Conservation (phyloP, 2,797 vertebrate genomes). For the Rhyacichthys aspro region DNA sequence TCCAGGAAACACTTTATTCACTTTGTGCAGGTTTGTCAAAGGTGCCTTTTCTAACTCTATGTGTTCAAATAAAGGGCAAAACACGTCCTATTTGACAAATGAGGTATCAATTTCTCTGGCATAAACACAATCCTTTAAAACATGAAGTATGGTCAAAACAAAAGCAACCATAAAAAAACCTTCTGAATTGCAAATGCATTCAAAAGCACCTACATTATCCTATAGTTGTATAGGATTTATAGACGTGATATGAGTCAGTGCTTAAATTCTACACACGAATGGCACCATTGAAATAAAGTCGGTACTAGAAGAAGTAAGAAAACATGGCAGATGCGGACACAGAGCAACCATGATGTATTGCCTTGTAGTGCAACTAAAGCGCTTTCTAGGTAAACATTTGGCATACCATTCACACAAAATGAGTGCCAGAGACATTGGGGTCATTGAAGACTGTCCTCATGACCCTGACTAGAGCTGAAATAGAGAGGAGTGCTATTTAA, state of each 20-base stretch:
- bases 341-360: slow-evolving; percentile 6
- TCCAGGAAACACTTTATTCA: background rate
- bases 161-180: no score
- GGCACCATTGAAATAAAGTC: slow-evolving; percentile 27
- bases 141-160: background rate
- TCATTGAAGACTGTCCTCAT: slow-evolving; percentile 16
- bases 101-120: slow-evolving; percentile 55
- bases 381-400: slow-evolving; percentile 37
- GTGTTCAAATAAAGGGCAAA: slow-evolving; percentile 8
- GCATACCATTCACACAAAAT: slow-evolving; percentile 20
- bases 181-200: no score
- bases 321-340: background rate
- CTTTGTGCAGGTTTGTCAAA: slow-evolving; percentile 19
- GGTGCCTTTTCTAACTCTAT: slow-evolving; percentile 30
- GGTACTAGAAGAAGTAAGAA: no score
- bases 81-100: slow-evolving; percentile 37
- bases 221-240: background rate
- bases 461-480: slow-evolving; percentile 4
- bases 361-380: slow-evolving; percentile 5
- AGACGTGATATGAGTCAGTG: slow-evolving; percentile 2
- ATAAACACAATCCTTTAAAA: slow-evolving; percentile 14
- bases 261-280: slow-evolving; percentile 7
- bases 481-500: slow-evolving; percentile 1
- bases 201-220: no score
- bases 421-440: background rate